A percentile compares a stretch with the other conserved stretches of the same genome.
phyloP scores from a whole-genome alignment of 2,113 vertebrate genomes.

The Galeopterus variegatus region DNA sequence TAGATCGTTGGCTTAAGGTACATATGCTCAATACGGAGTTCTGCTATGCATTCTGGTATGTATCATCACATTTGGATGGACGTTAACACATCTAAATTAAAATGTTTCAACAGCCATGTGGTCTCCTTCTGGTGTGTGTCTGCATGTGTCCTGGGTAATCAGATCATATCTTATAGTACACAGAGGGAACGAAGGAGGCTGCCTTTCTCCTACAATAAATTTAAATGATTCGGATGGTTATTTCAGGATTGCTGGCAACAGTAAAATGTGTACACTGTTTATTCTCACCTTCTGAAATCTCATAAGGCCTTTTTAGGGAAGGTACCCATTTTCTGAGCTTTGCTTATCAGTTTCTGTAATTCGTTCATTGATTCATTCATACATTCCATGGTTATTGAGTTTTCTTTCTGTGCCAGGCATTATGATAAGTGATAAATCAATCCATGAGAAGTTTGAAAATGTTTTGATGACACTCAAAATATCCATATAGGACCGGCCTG shows the following conservation, averaged over 20 bases:
- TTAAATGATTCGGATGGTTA: not conserved
- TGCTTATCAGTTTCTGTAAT: not conserved
- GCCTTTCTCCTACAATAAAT: rapidly evolving
- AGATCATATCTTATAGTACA: too few species aligned
- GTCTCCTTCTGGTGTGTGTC: not conserved
- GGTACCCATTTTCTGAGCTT: not conserved
- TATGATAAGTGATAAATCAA: not conserved
- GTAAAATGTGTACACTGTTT: not conserved
- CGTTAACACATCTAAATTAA: rapidly evolving
- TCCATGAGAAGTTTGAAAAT: too few species aligned
- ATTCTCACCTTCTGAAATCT: not conserved
- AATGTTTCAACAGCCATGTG: rapidly evolving
- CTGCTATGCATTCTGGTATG: rapidly evolving
- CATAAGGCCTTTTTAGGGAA: not conserved
- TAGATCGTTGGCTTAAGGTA: rapidly evolving
- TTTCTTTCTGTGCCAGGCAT: too few species aligned
- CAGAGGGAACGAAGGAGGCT: too few species aligned
- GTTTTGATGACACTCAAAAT: not conserved
- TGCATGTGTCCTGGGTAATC: not conserved
- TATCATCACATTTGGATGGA: rapidly evolving
- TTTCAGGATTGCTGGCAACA: not conserved
- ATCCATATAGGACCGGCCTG: too few species aligned
- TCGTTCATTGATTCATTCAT: not conserved
- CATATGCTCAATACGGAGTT: rapidly evolving
- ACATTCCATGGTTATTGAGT: too few species aligned